Conservation (phyloP, 2,113 vertebrate genomes). For the Cricetomys ansorgei region DNA sequence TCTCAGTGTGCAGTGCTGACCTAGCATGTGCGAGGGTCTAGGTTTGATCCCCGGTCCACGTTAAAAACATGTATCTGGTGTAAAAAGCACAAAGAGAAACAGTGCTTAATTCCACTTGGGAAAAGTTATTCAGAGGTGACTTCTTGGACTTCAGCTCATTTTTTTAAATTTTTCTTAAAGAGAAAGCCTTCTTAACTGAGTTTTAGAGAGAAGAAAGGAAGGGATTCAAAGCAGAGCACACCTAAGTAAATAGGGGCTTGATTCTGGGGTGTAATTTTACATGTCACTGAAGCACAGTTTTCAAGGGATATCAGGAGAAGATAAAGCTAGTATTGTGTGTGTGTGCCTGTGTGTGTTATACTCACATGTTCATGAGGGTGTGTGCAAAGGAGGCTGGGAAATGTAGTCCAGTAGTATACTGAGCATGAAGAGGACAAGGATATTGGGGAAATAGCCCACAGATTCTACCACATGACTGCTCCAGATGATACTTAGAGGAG, state of each 20-base stretch:
- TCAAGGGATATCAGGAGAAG: not conserved
- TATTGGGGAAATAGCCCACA: not conserved
- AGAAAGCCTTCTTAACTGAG: not conserved
- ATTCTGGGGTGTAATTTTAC: not conserved
- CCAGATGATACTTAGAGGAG: not conserved
- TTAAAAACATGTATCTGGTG: not conserved
- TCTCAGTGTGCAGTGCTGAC: not conserved
- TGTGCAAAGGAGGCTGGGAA: not conserved
- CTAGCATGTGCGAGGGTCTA: not conserved
- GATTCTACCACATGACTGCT: not conserved
- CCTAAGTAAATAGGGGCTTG: not conserved
- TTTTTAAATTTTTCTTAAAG: constrained; percentile 21
- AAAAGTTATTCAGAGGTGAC: constrained; percentile 15
- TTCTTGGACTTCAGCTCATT: not conserved
- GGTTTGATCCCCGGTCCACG: not conserved
- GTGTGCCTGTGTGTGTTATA: no score
- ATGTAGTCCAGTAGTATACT: not conserved
- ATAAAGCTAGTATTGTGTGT: not conserved
- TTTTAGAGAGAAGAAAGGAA: constrained; percentile 27
- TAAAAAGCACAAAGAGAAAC: not conserved
- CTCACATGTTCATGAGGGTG: not conserved
- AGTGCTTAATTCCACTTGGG: not conserved
- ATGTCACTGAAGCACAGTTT: not conserved
- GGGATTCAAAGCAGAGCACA: not conserved
- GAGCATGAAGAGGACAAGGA: not conserved